Conservation (phyloP, 1,140 invertebrate genomes). For the Bombus waltoni region DNA sequence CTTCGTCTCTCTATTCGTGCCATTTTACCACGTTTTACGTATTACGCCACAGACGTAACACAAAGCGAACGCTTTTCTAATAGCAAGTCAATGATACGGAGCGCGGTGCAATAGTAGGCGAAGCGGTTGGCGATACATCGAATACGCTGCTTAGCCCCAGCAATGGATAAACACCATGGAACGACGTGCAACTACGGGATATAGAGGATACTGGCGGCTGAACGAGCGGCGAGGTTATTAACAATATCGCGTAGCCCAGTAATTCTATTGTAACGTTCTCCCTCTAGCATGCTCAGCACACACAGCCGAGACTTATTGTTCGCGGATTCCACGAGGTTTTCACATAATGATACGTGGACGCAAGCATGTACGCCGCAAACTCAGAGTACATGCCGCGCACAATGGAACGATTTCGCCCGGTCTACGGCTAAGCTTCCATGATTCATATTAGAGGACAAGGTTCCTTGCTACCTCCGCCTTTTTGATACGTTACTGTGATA, state of each 20-base stretch:
- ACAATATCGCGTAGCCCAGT: conserved; percentile 58
- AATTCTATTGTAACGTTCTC: conserved; percentile 61
- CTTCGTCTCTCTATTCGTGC: too few relatives aligned
- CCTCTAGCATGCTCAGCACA: not conserved
- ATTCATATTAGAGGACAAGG: conserved; percentile 40
- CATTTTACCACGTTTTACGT: too few relatives aligned
- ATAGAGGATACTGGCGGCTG: conserved; percentile 24
- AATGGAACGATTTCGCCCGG: conserved; percentile 45
- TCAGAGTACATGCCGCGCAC: not conserved
- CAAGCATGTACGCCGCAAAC: conserved; percentile 10
- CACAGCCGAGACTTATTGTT: conserved; percentile 43
- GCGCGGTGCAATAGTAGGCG: not conserved
- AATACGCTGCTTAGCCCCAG: not conserved
- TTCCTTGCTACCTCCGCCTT: not conserved
- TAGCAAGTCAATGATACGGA: not conserved
- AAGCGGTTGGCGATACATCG: conserved; percentile 9
- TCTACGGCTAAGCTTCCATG: conserved; percentile 1
- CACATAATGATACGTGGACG: conserved; percentile 51
- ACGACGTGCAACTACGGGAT: conserved; percentile 11
- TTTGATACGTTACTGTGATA: not conserved
- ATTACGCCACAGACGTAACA: too few relatives aligned
- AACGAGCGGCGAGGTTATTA: conserved; percentile 54
- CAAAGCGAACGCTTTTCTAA: not conserved
- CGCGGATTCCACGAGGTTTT: conserved; percentile 47
- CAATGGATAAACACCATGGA: conserved; percentile 24